A percentile compares a stretch with the other conserved stretches of the same genome.
Conservation (phyloP, 2,113 vertebrate genomes). For the Thalassoma bifasciatum region DNA sequence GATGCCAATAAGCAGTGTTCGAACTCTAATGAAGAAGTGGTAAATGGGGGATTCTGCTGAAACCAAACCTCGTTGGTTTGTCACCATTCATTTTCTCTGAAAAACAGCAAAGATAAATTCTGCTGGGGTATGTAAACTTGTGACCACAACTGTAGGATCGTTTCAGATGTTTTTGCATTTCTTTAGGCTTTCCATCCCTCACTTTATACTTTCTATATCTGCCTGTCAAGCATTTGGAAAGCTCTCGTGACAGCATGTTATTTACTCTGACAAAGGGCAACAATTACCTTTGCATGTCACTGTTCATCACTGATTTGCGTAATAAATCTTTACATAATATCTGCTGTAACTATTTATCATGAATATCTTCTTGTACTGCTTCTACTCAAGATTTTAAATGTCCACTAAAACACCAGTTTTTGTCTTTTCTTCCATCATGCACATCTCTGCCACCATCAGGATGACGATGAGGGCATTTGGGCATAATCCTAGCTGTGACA, state of each 20-base stretch:
- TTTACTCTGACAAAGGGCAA: too few relatives aligned
- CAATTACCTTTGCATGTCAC: background rate
- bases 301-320: background rate
- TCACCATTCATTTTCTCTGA: too few relatives aligned
- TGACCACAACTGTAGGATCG: too few relatives aligned
- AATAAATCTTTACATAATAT: background rate
- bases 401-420: conserved; percentile 19
- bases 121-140: too few relatives aligned
- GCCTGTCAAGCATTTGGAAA: too few relatives aligned
- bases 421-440: conserved; percentile 82
- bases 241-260: background rate
- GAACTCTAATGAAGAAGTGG: too few relatives aligned
- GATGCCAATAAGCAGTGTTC: too few relatives aligned
- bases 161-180: too few relatives aligned
- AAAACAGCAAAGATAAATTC: too few relatives aligned
- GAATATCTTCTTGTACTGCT: conserved; percentile 4
- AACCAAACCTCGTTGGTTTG: too few relatives aligned
- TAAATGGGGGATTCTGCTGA: too few relatives aligned
- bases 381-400: background rate
- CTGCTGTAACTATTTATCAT: background rate
- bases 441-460: conserved; percentile 84
- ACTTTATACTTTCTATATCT: background rate
- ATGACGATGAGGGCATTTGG: conserved; percentile 99
- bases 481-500: conserved; percentile 90
- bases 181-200: background rate